Base-by-base conservation (phyloP, 2,113 vertebrate genomes). In the Forbesichthys papilliferus region DNA sequence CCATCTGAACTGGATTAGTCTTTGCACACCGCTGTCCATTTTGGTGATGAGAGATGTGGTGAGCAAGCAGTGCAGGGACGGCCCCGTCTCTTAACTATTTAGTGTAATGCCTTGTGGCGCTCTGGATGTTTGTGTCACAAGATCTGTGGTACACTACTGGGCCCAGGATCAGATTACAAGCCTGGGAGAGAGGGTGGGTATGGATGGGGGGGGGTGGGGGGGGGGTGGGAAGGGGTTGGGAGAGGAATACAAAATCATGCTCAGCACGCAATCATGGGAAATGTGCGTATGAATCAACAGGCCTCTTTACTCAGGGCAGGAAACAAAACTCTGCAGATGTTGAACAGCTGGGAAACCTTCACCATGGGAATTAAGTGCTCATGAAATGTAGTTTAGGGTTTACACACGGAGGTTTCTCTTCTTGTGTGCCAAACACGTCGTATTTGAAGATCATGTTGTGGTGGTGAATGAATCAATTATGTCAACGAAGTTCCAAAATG, bases 271-370 rank as follows among this genome's bases (percentile, higher is more conserved):
- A 72, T 78, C 86, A 86, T 87, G 86, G 88, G 88, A 90, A 88
- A 83, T 73, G 64, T 78, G 72, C 68, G 68, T 76, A 68, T 73
- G 74, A 77, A 82, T 86, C 69, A 55, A 71, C 76, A 79, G 82
- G 72, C 68, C 75, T 65, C 75, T 75, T 86, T 73, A 84, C 74
- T 81, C 74, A 42, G 78, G 78, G 73, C 84, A 87, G 88, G 85
- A 92, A 86, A 74, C 75, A 62, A 84, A 86, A 70, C 80, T 85
- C 78, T 86, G 84, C 89, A 89, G 90, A 90, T 91, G 90, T 83
- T 73, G 64, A 85, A 78, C 91, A 92, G 90, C 92, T 93, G 90
- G 77, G 74, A 84, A 71, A 82, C 75, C 48, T 47, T 66, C 76
- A 64, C 69, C 85, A 79, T 84, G 87, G 86, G 88, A 91, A 90